Conservation (phyloP, 2,797 vertebrate species). For the Leucoraja ocellata region DNA sequence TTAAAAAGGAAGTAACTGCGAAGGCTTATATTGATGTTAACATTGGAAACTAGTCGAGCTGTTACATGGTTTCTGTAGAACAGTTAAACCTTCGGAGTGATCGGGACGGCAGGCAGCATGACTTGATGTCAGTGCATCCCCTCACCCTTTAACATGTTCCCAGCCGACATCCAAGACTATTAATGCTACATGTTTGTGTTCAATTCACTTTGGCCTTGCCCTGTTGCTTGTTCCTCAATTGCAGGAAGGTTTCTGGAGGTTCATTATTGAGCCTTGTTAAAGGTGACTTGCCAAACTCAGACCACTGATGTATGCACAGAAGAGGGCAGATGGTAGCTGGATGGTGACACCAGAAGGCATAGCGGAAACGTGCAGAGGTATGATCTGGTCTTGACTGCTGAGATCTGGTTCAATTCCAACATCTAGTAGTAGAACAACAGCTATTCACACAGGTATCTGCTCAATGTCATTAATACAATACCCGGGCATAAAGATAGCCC, state of each 20-base stretch:
- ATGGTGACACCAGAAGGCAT: not conserved
- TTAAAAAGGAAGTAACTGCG: not conserved
- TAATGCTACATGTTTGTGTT: not conserved
- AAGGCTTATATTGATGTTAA: not conserved
- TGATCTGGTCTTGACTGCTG: not conserved
- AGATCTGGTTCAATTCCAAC: not conserved
- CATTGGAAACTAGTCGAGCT: not conserved
- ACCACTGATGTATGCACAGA: not conserved
- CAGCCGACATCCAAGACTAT: not conserved
- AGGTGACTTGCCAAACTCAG: not conserved
- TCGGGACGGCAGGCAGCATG: not conserved
- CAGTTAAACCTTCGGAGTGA: too few relatives aligned
- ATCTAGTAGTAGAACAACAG: not conserved
- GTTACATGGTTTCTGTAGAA: not conserved
- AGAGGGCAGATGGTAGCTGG: not conserved
- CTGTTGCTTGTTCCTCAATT: not conserved
- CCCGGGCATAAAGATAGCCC: too few relatives aligned
- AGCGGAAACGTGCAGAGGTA: not conserved
- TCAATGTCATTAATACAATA: not conserved
- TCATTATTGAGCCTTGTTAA: not conserved
- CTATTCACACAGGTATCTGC: not conserved
- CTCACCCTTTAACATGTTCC: not conserved
- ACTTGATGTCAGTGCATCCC: not conserved
- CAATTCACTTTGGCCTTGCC: not conserved
- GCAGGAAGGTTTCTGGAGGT: not conserved